Evolutionary conservation across 2,113 vertebrate species (phyloP).

Genomic region (Willisornis vidua): DNA sequence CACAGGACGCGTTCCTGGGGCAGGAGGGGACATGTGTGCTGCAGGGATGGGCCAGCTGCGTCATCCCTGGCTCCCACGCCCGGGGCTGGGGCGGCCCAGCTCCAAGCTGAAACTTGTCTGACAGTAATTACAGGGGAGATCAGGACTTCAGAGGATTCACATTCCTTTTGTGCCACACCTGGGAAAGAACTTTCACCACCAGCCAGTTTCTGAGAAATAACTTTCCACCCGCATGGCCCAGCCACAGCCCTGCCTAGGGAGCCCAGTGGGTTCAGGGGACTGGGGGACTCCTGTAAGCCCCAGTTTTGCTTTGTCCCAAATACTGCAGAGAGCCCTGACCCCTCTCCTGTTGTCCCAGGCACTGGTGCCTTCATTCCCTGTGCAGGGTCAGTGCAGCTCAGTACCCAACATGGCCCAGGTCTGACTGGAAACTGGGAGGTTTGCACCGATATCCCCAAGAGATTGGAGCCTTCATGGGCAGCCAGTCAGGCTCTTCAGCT

Average conservation of each 20-base stretch:
- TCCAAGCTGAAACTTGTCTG: conserved; percentile 53
- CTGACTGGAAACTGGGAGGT: background rate
- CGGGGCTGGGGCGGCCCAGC: background rate
- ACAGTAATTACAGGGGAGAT: conserved; percentile 32
- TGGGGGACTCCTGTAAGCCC: background rate
- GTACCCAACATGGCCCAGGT: accelerated
- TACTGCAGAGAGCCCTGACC: background rate
- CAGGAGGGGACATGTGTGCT: background rate
- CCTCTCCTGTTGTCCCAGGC: background rate
- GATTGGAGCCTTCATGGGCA: background rate
- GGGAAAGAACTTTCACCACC: conserved; percentile 59
- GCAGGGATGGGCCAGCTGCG: background rate
- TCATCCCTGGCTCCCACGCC: conserved; percentile 37
- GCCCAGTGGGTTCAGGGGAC: background rate
- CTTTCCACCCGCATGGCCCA: background rate
- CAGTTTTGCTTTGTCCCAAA: background rate
- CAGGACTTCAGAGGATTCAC: conserved; percentile 18
- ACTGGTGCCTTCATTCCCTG: background rate
- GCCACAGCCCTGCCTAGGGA: background rate
- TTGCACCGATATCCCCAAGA: background rate
- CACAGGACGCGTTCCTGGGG: background rate
- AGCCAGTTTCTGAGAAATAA: conserved; percentile 21
- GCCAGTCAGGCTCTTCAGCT: background rate
- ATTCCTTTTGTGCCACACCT: conserved; percentile 48
- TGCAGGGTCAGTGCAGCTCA: accelerated